Evolutionary conservation across 2,888 invertebrate species (phyloP).

Genomic region (Acanthacorydalis orientalis): DNA sequence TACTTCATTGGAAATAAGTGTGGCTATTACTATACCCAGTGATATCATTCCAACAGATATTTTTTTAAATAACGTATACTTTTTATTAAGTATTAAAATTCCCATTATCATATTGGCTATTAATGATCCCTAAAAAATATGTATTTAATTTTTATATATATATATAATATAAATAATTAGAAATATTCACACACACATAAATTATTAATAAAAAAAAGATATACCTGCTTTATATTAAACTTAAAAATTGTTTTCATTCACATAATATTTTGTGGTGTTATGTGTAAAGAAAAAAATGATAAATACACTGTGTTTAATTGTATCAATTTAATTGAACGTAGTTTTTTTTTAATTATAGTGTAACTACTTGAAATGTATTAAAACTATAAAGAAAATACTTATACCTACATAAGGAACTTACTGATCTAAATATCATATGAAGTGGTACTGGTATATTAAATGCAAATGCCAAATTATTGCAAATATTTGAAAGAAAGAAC

Average conservation of each 20-base stretch:
- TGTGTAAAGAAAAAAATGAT: background rate
- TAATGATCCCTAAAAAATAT: constrained; percentile 60
- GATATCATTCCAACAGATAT: constrained; percentile 86
- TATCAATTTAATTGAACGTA: constrained; percentile 4
- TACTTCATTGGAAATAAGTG: constrained; percentile 66
- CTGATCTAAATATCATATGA: constrained; percentile 95
- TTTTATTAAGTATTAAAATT: constrained; percentile 69
- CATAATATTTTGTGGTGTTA: no score
- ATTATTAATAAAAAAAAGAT: constrained; percentile 1
- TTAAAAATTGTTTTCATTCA: no score
- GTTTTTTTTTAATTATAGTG: background rate
- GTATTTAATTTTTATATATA: no score
- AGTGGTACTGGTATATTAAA: constrained; percentile 96
- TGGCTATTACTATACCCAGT: constrained; percentile 80
- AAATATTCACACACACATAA: background rate
- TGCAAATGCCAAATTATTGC: constrained; percentile 88
- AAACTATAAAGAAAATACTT: no score
- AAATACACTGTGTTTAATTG: constrained; percentile 4
- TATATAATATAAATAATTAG: no score
- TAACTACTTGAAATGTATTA: background rate
- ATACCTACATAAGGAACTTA: constrained; percentile 26
- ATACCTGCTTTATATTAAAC: no score
- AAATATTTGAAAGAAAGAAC: constrained; percentile 83
- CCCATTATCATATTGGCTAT: constrained; percentile 96
- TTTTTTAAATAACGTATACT: constrained; percentile 71